Evolutionary conservation across 2,113 vertebrate genomes (phyloP), one percentile per base, ranked within the genome.

Genomic region (Stigmatopora argus): DNA sequence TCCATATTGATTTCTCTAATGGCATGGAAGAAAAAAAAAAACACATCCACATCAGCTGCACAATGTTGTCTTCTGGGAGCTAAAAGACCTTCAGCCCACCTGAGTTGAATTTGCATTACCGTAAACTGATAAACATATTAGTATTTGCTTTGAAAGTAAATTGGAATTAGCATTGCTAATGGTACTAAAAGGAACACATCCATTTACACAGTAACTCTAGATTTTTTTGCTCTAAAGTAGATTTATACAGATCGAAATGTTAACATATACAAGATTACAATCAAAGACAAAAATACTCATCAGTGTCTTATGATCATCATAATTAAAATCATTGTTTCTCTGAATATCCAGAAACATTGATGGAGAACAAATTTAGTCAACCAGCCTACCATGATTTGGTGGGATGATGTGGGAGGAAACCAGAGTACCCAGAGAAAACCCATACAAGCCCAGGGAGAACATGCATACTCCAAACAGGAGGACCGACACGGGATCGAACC

Each of bases 1-100:
- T 80, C 74, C 71, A 77, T 69, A 78, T 74, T 81, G 83, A 83
- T 84, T 85, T 80, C 77, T 85, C 83, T 74, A 70, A 85, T 69
- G 86, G 69, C 52, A 55, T 70, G 47, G 62, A 31, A 13, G 26
- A 11, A 21, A 19, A 15, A 41, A 61, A 18, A 61, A n/a, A 60
- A 34, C 7, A 31, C 69, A 74, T 77, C 82, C 67, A 55, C 59
- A 44, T 55, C 17, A 9, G 70, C 52, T 59, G 67, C 62, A 19
- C 62, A 26, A 51, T 4, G 0, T 61, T 55, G 58, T 60, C 81
- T 75, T 70, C 60, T 17, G 75, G 75, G 75, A 53, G 59, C 72
- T 78, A 44, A 67, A 72, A 67, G 57, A 76, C 72, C 63, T 66
- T 77, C 66, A 59, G 61, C 53, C 48, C 21, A 31, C 56, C 56